Conservation (phyloP, 2,888 invertebrate genomes). For the Cosmorhoe ocellata region DNA sequence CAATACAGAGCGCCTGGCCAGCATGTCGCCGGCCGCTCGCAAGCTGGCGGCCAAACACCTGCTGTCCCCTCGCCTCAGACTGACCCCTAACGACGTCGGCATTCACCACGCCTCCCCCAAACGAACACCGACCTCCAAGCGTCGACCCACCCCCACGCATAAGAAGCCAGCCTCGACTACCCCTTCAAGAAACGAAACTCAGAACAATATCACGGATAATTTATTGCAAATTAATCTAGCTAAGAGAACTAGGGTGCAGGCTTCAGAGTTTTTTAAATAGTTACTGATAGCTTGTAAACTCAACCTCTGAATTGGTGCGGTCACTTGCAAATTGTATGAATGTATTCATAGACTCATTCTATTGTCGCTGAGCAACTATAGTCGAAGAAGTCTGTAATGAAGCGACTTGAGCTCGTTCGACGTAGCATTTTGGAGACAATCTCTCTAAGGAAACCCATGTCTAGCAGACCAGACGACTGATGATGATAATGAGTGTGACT, state of each 20-base stretch:
- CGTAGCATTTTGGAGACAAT: no score
- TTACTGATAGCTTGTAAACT: no score
- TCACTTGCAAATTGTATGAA: no score
- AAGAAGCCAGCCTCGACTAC: conserved; percentile 27
- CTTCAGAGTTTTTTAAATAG: conserved; percentile 89
- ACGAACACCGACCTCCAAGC: conserved; percentile 44
- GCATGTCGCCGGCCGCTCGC: conserved; percentile 98
- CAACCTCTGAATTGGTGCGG: no score
- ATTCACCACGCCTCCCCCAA: conserved; percentile 59
- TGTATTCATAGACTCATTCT: no score
- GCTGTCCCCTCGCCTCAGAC: conserved; percentile 69
- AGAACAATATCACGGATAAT: conserved; percentile 89
- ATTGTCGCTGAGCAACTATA: no score
- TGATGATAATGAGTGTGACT: no score
- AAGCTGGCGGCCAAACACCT: conserved; percentile 88
- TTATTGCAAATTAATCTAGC: conserved; percentile 90
- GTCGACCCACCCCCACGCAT: conserved; percentile 54
- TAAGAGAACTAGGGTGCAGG: conserved; percentile 87
- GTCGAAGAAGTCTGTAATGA: no score
- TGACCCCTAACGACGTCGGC: conserved; percentile 68
- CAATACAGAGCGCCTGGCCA: conserved; percentile 90
- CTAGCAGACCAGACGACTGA: no score
- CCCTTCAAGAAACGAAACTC: conserved; percentile 29
- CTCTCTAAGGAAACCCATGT: no score
- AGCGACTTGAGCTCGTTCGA: no score